A percentile compares a stretch with the other conserved stretches of the same genome.
Conservation (phyloP, 1,140 invertebrate genomes). For the Drosophila elegans region DNA sequence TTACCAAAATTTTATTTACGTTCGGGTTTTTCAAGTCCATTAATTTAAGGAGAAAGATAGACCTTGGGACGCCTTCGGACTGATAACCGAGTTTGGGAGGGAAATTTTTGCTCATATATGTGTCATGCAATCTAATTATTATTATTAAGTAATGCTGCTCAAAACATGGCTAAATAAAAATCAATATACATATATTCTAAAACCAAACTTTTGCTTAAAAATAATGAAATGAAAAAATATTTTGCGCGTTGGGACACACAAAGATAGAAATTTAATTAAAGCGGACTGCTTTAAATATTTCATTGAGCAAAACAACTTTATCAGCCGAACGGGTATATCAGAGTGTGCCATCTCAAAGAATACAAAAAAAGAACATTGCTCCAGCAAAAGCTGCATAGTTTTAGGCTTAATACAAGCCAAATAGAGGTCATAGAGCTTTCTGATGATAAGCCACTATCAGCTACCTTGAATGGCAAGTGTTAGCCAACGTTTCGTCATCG, state of each 20-base stretch:
- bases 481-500: constrained; percentile 42
- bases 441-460: constrained; percentile 26
- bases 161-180: too few species aligned
- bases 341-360: constrained; percentile 18
- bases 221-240: too few species aligned
- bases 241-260: constrained; percentile 4
- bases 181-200: too few species aligned
- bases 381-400: constrained; percentile 19
- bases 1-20: background rate
- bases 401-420: constrained; percentile 4
- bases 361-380: constrained; percentile 15
- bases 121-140: too few species aligned
- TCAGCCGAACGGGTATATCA: constrained; percentile 20
- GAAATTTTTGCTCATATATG: too few species aligned
- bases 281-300: constrained; percentile 25
- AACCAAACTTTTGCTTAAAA: too few species aligned
- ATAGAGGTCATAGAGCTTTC: constrained; percentile 18
- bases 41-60: background rate
- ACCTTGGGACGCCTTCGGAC: too few species aligned
- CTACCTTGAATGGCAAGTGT: constrained; percentile 24
- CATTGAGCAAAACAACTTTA: constrained; percentile 22
- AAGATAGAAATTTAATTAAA: constrained; percentile 35
- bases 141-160: too few species aligned
- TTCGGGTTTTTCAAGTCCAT: background rate
- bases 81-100: background rate